A percentile compares a stretch with the other conserved stretches of the same genome.
Evolutionary conservation across 1,140 invertebrate genomes (phyloP).

Genomic region (Drosophila malerkotliana): DNA sequence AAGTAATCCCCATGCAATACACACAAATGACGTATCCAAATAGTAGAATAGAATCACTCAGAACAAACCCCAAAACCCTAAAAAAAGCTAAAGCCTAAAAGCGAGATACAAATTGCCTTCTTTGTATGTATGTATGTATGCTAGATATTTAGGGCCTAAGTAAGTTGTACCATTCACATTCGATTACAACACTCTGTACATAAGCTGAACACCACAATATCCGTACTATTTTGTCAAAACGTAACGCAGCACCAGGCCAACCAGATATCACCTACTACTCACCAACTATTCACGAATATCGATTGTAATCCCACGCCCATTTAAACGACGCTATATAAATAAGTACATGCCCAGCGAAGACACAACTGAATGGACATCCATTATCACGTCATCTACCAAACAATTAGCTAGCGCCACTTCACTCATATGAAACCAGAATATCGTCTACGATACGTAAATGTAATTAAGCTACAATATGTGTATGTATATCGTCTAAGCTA

Average conservation of each 20-base stretch:
- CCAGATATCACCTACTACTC: slow-evolving; percentile 17
- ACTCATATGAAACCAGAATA: slow-evolving; percentile 42
- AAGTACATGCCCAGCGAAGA: slow-evolving; percentile 26
- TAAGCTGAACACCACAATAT: slow-evolving; percentile 34
- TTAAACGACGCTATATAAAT: slow-evolving; percentile 53
- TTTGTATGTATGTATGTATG: slow-evolving; percentile 60
- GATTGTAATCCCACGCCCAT: slow-evolving; percentile 46
- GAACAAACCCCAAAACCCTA: slow-evolving; percentile 42
- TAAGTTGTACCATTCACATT: slow-evolving; percentile 26
- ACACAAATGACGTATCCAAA: slow-evolving; percentile 77
- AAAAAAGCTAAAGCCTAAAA: slow-evolving; percentile 24
- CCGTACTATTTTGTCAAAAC: slow-evolving; percentile 24
- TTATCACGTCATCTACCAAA: slow-evolving; percentile 35
- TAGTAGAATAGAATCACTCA: slow-evolving; percentile 60
- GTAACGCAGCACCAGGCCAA: slow-evolving; percentile 35
- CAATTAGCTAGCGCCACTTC: slow-evolving; percentile 26
- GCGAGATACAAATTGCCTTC: slow-evolving; percentile 31
- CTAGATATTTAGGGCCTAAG: slow-evolving; percentile 39
- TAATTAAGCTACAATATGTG: slow-evolving; percentile 68
- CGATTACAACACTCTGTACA: slow-evolving; percentile 41
- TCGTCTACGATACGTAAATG: slow-evolving; percentile 57
- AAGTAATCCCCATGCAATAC: slow-evolving; percentile 46
- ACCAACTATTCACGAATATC: slow-evolving; percentile 25
- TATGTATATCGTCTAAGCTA: slow-evolving; percentile 37
- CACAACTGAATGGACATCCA: slow-evolving; percentile 8